Conservation (phyloP, 2,797 vertebrate genomes). For the Schizothorax lantsangensis region DNA sequence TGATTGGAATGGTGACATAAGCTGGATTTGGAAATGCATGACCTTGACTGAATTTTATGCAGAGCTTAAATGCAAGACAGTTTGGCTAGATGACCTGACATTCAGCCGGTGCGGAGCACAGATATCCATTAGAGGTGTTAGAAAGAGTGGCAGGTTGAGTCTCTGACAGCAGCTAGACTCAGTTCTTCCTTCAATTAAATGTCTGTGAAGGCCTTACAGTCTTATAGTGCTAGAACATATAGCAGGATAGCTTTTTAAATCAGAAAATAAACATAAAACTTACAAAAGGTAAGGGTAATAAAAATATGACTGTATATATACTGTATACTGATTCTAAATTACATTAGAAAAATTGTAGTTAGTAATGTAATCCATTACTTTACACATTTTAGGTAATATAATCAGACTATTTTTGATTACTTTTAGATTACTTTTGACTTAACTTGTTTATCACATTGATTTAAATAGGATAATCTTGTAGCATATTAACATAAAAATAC, state of each 20-base stretch:
- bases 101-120: constrained; percentile 60
- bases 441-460: too few species aligned
- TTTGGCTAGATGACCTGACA: constrained; percentile 54
- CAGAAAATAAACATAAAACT: background rate
- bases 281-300: constrained; percentile 12
- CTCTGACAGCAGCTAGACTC: constrained; percentile 61
- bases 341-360: too few species aligned
- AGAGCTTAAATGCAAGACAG: background rate
- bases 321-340: background rate
- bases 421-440: too few species aligned
- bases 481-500: too few species aligned
- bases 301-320: background rate
- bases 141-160: constrained; percentile 55
- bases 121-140: constrained; percentile 68
- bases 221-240: background rate
- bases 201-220: constrained; percentile 65
- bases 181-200: constrained; percentile 72
- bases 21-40: constrained; percentile 21
- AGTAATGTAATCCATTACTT: too few species aligned
- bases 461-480: too few species aligned
- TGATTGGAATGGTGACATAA: constrained; percentile 28
- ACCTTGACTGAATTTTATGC: constrained; percentile 17
- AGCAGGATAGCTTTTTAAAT: background rate
- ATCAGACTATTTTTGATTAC: too few species aligned
- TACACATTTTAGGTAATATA: too few species aligned